Base-by-base conservation (phyloP, 2,797 vertebrate genomes). In the Syngnathus acus region DNA sequence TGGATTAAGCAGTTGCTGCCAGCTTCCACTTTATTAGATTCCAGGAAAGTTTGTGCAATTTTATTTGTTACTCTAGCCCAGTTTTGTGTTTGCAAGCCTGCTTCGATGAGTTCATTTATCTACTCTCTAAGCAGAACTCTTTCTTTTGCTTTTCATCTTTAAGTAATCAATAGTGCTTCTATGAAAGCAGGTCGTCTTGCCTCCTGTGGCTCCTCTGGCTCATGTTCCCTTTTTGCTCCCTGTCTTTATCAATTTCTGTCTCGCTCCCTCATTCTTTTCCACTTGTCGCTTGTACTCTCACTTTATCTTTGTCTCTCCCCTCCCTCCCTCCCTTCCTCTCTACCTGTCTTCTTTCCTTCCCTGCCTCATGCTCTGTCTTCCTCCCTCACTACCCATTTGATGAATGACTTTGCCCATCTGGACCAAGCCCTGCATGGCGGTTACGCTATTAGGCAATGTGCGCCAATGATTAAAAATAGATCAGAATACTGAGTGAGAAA, bases 401-500 rank as follows among this genome's bases (percentile, higher is more conserved):
- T 82, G 85, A 84, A 87, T 86, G 10, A 75, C 82, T 81, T 64
- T 68, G 68, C 81, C 84, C 83, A 82, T 87, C 85, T 89, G 89
- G 86, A 82, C 79, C 16, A 67, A 77, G 73, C 77, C 53, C 76
- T 65, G 73, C 70, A 16, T 21, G 68, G 73, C 70, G 62, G 48
- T 76, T 79, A 65, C 66, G 48, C 81, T 82, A 87, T 87, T 85
- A 88, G 83, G 81, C 81, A 80, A 84, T 37, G 39, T 60, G 78
- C 76, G 67, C 69, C 79, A 37, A 63, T 68, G 80, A 85, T 85
- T 89, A 87, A 87, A 89, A 90, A 88, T 89, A 89, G 83, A 90
- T 83, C 73, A 68, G 78, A 76, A 80, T 66, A 74, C 67, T 17
- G 75, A 84, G 73, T 86, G 75, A 83, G 81, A 45, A 86, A 87